Percentiles rank a stretch among this genome's conserved stretches.
Evolutionary conservation across 2,113 vertebrate species (phyloP).

Genomic region (Planiliza haematocheilus): DNA sequence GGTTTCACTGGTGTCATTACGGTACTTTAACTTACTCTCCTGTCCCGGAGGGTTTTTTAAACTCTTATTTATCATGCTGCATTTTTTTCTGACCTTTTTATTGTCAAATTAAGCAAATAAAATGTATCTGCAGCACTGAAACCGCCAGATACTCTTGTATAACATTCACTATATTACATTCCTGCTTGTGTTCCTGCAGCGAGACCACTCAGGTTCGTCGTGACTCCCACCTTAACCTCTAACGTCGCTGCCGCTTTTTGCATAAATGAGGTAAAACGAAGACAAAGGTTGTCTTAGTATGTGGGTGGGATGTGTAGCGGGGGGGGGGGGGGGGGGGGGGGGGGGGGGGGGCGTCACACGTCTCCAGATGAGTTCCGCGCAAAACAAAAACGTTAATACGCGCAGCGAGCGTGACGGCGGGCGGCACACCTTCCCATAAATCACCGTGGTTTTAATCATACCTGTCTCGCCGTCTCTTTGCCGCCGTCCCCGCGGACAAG

Average conservation of each 20-base stretch:
- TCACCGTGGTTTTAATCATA: slow-evolving; percentile 95
- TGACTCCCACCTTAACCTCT: slow-evolving; percentile 53
- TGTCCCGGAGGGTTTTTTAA: too few species aligned
- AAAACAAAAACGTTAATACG: slow-evolving; percentile 82
- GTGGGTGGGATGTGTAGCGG: slow-evolving; percentile 48
- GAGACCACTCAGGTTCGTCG: too few species aligned
- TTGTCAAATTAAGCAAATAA: too few species aligned
- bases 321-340: too few species aligned
- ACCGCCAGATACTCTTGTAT: too few species aligned
- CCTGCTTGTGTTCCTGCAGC: too few species aligned
- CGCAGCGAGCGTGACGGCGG: slow-evolving; percentile 81
- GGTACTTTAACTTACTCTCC: too few species aligned
- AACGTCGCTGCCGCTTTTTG: slow-evolving; percentile 6
- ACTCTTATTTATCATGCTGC: too few species aligned
- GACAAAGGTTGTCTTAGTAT: neutral
- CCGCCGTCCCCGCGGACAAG: slow-evolving; percentile 84
- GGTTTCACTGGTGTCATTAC: too few species aligned
- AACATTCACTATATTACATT: too few species aligned
- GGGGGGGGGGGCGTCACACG: slow-evolving; percentile 43
- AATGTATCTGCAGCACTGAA: too few species aligned
- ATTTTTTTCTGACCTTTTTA: too few species aligned
- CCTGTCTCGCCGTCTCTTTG: slow-evolving; percentile 87
- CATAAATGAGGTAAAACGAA: slow-evolving; percentile 49
- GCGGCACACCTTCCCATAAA: slow-evolving; percentile 92
- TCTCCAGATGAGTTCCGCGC: slow-evolving; percentile 82